Evolutionary conservation across 2,113 vertebrate genomes (phyloP), one percentile per base, ranked within the genome.

Genomic region (Onychorhynchus coronatus): DNA sequence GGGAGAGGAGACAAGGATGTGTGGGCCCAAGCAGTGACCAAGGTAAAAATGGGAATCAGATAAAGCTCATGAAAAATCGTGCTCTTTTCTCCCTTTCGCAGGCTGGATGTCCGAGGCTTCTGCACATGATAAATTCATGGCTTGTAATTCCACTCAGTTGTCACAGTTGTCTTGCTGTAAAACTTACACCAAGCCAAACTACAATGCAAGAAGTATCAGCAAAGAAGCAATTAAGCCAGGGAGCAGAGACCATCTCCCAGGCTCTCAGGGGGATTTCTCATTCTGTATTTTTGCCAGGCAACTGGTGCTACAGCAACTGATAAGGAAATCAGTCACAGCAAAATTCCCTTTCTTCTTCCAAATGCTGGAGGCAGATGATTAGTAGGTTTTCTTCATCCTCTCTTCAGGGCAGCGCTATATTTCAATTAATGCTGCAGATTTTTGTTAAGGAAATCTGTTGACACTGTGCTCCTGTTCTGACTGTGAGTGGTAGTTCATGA

Each of bases 301-400:
- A 59, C 30, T 31, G 53, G 84, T 73, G 65, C 73, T 93, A 70
- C 61, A 66, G 68, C 30, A 89, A 89, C 50, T 14, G 41, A 49
- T 62, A 66, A 72, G 55, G 74, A 72, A 90, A 90, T 14, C 61
- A 30, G 61, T 88, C 37, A 55, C 18, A 56, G 33, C 0, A 79
- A 58, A 76, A 85, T 72, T 65, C 53, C 30, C 19, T 71, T 81
- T 78, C 14, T 86, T 91, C 39, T 75, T 66, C 30, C 42, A 67
- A 59, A 72, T 39, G 8, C 23, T 46, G 21, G 4, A 84, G 25
- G 31, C 11, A 84, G 18, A 46, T 6, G 3, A 70, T 56, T 68
- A 53, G 16, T 47, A 23, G 2, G 0, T 28, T 72, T 56, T 8
- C 52, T 0, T 2, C 12, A 49, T 74, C 8, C 19, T 58, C 12